A percentile compares a stretch with the other conserved stretches of the same genome.
phyloP scores from a whole-genome alignment of 2,888 invertebrate genomes.

The Pollenia griseotomentosa region DNA sequence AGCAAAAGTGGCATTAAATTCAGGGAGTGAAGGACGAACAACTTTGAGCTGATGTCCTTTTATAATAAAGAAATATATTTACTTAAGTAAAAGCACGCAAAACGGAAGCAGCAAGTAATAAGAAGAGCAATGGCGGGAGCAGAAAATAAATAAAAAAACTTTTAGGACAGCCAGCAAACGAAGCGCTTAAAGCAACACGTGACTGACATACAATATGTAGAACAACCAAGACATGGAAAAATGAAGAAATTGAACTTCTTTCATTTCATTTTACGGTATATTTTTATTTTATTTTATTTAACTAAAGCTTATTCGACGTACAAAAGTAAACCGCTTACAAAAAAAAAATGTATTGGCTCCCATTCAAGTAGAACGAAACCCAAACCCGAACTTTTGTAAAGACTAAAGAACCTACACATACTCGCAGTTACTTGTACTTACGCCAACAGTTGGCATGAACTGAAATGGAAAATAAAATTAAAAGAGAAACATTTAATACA shows the following conservation, averaged over 20 bases:
- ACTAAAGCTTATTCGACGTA: slow-evolving; percentile 52
- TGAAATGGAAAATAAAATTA: slow-evolving; percentile 53
- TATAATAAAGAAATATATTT: slow-evolving; percentile 44
- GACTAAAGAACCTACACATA: not conserved
- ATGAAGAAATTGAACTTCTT: slow-evolving; percentile 57
- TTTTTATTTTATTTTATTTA: slow-evolving; percentile 42
- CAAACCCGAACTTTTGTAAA: not conserved
- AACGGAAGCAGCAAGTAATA: slow-evolving; percentile 33
- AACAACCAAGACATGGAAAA: slow-evolving; percentile 62
- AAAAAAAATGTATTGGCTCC: slow-evolving; percentile 54
- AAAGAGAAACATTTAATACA: slow-evolving; percentile 67
- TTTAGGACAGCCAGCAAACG: slow-evolving; percentile 56
- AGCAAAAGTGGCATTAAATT: slow-evolving; percentile 45
- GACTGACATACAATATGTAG: slow-evolving; percentile 72
- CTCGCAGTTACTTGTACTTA: not conserved
- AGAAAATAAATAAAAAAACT: slow-evolving; percentile 16
- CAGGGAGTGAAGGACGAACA: slow-evolving; percentile 8
- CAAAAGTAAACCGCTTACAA: slow-evolving; percentile 63
- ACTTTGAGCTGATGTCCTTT: not conserved
- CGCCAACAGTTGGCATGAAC: slow-evolving; percentile 37
- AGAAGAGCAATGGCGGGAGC: not conserved
- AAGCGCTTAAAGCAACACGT: slow-evolving; percentile 73
- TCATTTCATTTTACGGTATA: slow-evolving; percentile 37
- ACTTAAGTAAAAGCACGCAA: slow-evolving; percentile 54
- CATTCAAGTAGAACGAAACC: slow-evolving; percentile 54